phyloP scores from a whole-genome alignment of 2,888 invertebrate species.

The Dione vanillae region DNA sequence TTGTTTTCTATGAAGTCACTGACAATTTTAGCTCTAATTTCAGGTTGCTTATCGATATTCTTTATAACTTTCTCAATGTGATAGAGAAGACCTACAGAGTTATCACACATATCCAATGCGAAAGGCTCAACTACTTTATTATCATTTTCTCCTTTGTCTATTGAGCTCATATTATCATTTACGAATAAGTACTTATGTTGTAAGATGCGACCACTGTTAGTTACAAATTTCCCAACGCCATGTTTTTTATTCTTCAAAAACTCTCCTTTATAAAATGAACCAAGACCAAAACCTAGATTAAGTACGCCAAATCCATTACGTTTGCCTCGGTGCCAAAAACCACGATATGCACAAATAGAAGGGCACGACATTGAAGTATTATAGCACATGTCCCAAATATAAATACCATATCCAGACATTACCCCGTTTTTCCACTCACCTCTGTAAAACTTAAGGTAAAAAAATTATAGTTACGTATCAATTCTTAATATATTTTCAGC shows the following conservation, averaged over 20 bases:
- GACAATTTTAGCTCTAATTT: conserved; percentile 60
- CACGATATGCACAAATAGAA: conserved; percentile 78
- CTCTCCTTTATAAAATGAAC: conserved; percentile 82
- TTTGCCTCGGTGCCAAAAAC: conserved; percentile 82
- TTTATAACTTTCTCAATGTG: conserved; percentile 72
- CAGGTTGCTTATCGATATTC: conserved; percentile 64
- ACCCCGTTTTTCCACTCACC: conserved; percentile 84
- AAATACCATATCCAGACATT: conserved; percentile 85
- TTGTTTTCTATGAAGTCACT: conserved; percentile 66
- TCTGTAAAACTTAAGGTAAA: conserved; percentile 77
- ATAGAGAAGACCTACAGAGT: conserved; percentile 71
- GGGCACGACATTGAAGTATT: conserved; percentile 83
- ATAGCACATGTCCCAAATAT: conserved; percentile 82
- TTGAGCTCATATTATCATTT: conserved; percentile 74
- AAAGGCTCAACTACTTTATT: conserved; percentile 56
- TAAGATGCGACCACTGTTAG: conserved; percentile 82
- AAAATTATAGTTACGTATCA: background rate
- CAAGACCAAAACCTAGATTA: conserved; percentile 80
- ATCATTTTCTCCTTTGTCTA: conserved; percentile 50
- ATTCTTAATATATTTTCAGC: background rate
- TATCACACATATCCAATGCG: conserved; percentile 65
- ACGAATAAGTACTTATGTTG: conserved; percentile 78
- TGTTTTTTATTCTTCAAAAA: conserved; percentile 84
- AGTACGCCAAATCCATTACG: conserved; percentile 79
- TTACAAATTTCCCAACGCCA: conserved; percentile 81